Conservation (phyloP, 2,888 invertebrate genomes). For the Strigamia transsilvanica region DNA sequence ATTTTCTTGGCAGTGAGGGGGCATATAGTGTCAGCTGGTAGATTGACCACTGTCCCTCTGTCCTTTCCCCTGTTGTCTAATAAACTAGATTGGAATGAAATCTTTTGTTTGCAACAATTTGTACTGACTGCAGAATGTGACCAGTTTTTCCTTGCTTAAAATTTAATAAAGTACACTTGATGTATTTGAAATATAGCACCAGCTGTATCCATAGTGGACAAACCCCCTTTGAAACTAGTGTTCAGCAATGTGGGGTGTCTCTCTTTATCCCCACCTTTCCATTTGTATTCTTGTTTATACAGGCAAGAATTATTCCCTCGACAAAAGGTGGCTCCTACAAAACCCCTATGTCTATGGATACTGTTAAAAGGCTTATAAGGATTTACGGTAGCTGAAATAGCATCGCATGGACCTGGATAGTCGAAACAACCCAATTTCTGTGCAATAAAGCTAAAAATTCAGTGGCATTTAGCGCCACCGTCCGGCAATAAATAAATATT, state of each 20-base stretch:
- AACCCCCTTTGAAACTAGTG: constrained; percentile 47
- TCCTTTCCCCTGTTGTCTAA: not conserved
- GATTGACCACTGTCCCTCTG: not conserved
- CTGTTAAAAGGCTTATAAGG: constrained; percentile 27
- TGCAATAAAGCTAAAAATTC: no score
- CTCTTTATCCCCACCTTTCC: constrained; percentile 29
- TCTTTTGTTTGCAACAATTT: not conserved
- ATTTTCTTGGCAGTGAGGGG: no score
- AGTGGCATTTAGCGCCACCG: not conserved
- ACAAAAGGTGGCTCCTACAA: not conserved
- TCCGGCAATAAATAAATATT: no score
- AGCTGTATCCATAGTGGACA: constrained; percentile 48
- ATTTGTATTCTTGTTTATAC: constrained; percentile 42
- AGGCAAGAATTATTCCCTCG: constrained; percentile 10
- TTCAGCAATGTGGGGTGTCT: constrained; percentile 28
- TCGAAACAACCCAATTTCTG: no score
- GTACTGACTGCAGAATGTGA: not conserved
- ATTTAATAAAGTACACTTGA: not conserved
- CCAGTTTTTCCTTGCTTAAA: not conserved
- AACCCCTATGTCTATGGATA: not conserved
- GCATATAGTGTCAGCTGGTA: not conserved
- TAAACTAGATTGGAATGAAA: not conserved
- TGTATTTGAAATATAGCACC: not conserved
- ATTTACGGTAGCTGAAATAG: not conserved
- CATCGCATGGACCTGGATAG: not conserved